Evolutionary conservation across 1,140 invertebrate genomes (phyloP).

Genomic region (Zaprionus nigranus): DNA sequence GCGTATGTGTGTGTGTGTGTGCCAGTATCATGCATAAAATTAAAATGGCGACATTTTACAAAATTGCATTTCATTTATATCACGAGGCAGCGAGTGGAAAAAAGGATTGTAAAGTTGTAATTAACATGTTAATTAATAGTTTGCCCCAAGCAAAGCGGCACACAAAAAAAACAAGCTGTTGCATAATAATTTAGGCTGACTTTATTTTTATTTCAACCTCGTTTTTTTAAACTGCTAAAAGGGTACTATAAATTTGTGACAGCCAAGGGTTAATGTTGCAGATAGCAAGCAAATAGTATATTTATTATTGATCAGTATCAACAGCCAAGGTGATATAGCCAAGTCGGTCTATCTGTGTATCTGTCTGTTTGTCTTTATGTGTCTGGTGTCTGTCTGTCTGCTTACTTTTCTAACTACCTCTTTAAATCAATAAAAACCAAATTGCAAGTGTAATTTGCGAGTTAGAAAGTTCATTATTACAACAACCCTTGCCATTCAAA

Average conservation of each 20-base stretch:
- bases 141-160: conserved; percentile 49
- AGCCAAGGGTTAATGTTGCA: accelerated
- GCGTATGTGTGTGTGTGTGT: conserved; percentile 10
- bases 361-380: too few relatives aligned
- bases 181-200: conserved; percentile 75
- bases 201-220: conserved; percentile 32
- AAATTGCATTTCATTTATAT: conserved; percentile 78
- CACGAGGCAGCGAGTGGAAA: conserved; percentile 25
- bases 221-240: not conserved
- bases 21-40: conserved; percentile 65
- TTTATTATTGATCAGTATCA: too few relatives aligned
- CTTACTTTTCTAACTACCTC: too few relatives aligned
- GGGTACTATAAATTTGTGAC: too few relatives aligned
- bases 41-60: conserved; percentile 78
- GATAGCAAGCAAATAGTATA: too few relatives aligned
- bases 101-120: conserved; percentile 68
- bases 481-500: too few relatives aligned
- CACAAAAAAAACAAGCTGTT: conserved; percentile 54
- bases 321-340: too few relatives aligned
- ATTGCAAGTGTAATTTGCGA: too few relatives aligned
- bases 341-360: too few relatives aligned
- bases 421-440: too few relatives aligned
- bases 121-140: conserved; percentile 83
- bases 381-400: too few relatives aligned
- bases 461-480: too few relatives aligned